Base-by-base conservation (phyloP, 2,113 vertebrate species). In the Pseudolaguvia tuberculata region DNA sequence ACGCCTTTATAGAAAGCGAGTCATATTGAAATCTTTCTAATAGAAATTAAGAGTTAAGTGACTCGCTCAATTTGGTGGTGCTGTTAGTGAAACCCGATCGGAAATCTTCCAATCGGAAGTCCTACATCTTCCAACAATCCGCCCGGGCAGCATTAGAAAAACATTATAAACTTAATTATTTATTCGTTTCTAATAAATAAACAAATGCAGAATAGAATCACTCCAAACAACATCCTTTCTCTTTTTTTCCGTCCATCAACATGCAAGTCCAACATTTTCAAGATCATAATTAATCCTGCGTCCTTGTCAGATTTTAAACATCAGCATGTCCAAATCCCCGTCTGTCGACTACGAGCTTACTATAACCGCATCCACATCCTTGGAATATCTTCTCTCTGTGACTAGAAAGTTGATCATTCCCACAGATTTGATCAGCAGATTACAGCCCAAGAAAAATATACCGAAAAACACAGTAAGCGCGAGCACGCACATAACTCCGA, bases 381-480 rank as follows among this genome's bases (percentile, higher is more conserved):
- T 94, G 56, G 93, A 94, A 51, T 92, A 89, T 76, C 93, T 87
- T 45, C 93, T 88, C 6, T 94, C 93, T 83, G 93, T 93, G 27
- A 92, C 93, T 70, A 94, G 81, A 81, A 94, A 94, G 91, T 94
- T 94, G 83, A 94, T 91, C 93, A 94, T 94, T 2, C 93, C 92
- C 66, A 94, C 92, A 25, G 93, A 94, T 84, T 94, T 94, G 85
- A 94, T 94, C 71, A 94, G 92, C 20, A 94, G 89, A 81, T 94
- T 94, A 81, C 93, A 94, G 78, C 92, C 93, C 14, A 94, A 85
- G 81, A 94, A 94, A 89, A 94, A 94, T 85, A 94, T 93, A 83
- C 93, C 93, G 79, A 94, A 94, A 11, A 92, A 91, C 50, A 94
- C 93, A 39, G 93, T 94, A 83, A 94, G 92, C 25, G 92, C 92